Evolutionary conservation across 2,888 invertebrate species (phyloP), one percentile per base, ranked within the genome.

Genomic region (Cantharis flavilabris): DNA sequence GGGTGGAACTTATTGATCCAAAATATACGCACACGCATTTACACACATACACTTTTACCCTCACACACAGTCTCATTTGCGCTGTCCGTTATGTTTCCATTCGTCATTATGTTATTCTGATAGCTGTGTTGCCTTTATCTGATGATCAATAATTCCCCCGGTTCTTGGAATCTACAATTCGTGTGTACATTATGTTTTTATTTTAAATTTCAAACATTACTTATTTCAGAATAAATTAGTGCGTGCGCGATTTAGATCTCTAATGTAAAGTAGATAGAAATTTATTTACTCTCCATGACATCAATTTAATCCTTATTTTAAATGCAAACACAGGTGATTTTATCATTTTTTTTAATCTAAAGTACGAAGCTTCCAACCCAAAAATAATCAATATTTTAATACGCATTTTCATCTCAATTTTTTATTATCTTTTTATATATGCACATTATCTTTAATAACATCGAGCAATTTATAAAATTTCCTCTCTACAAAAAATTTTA

Each of bases 1-100:
- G 86, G 88, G 87, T 86, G 88, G 85, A 86, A 82, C 81, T 85
- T 88, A 88, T 88, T 88, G 88, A 88, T 88, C 87, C 85, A 84
- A 83, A 81, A 83, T 80, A 80, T 79, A 82, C 77, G 79, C 84
- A 86, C 86, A 85, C 86, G 85, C 86, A 85, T 85, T 84, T 84
- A 85, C 81, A 86, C 84, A 83, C 86, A 85, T 84, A 84, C 82
- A 84, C 84, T 83, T 83, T 80, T 81, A 81, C 81, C 81, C 81
- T 76, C 78, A 77, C 76, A 77, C 75, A 79, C 76, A 79, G 79
- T 86, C 85, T 86, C 86, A 86, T 86, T 87, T 86, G 85, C 85
- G 85, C 86, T 86, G 86, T 85, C 86, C 85, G 86, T 87, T 87
- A 86, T 87, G 86, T 87, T 88, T 87, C 86, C 86, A 86, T 86